Percentiles rank a stretch among this genome's conserved stretches.
These are phyloP conservation scores for Stenoptilia bipunctidactyla DNA, from an alignment of 2,888 invertebrate genomes.

Conservation along the genomic window DNA sequence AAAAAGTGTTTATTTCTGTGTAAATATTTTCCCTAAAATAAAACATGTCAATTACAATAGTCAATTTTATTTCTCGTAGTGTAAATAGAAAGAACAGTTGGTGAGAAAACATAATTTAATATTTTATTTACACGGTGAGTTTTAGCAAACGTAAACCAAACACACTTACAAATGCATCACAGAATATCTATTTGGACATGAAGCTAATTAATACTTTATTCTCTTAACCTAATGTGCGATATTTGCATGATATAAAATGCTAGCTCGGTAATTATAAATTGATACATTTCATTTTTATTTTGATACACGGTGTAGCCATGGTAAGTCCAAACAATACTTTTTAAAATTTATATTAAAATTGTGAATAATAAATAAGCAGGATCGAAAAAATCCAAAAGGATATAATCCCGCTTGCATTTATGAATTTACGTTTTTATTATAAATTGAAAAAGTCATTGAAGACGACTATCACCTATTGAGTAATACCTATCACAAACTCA, in stretches of 20 bases:
- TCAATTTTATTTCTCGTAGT: background rate
- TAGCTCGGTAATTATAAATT: slow-evolving; percentile 23
- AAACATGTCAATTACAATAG: slow-evolving; percentile 3
- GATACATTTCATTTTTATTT: background rate
- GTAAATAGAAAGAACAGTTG: slow-evolving; percentile 19
- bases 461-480: too few species aligned
- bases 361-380: background rate
- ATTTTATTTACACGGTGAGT: slow-evolving; percentile 51
- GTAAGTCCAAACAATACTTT: background rate
- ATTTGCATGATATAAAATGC: slow-evolving; percentile 38
- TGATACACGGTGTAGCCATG: background rate
- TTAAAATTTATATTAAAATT: background rate
- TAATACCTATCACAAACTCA: too few species aligned
- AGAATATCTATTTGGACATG: slow-evolving; percentile 29
- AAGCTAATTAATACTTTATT: slow-evolving; percentile 35
- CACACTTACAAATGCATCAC: slow-evolving; percentile 8
- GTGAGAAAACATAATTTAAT: slow-evolving; percentile 61
- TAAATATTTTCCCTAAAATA: slow-evolving; percentile 14
- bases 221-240: slow-evolving; percentile 37
- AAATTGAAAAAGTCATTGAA: too few species aligned
- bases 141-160: slow-evolving; percentile 35
- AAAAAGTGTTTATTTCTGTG: background rate
- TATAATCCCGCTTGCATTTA: too few species aligned
- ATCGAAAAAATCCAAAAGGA: too few species aligned
- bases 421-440: background rate